Evolutionary conservation across 2,888 invertebrate species (phyloP), one percentile per base, ranked within the genome.

Genomic region (Scaptomyza caliginosa): DNA sequence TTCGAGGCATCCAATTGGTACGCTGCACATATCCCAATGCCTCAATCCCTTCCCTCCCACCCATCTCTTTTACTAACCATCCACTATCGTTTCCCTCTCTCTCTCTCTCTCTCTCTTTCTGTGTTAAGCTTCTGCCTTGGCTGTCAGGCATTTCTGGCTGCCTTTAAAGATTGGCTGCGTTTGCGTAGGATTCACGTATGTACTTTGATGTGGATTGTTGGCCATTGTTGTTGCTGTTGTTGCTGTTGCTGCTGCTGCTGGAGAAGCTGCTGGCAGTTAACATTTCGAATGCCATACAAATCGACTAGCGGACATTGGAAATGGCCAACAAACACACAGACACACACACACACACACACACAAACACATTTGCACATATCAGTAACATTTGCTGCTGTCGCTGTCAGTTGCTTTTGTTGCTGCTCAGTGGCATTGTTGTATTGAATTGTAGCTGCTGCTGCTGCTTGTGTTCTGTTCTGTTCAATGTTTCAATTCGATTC

Each of bases 261-360:
- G 58, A 72, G 70, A 30, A 50, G 69, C 67, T 71, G 71, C 48
- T 77, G 86, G 85, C 86, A 83, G 81, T 69, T 79, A 70, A 79
- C 88, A 83, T 88, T 77, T 86, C 80, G 83, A 86, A 84, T 76
- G 79, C 88, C 88, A 79, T 83, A 83, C 86, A 83, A 83, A 86
- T 82, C 86, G 83, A 79, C 76, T 82, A 85, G 78, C 74, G 81
- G 77, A 84, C 80, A 84, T 64, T 67, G 77, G 58, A 49, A 85
- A 81, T 75, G 86, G 80, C 63, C 76, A 68, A 67, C 64, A 64
- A 32, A 70, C 32, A 58, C 64, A 69, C 43, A 52, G 16, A 51
- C 11, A 26, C 34, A 26, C 48, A 49, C 19, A 56, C 28, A 21
- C n/a, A 58, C n/a, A 26, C n/a, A 34, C 10, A n/a, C 10, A 39